phyloP scores from a whole-genome alignment of 2,797 vertebrate species.

The Bryconaethiops microstoma region DNA sequence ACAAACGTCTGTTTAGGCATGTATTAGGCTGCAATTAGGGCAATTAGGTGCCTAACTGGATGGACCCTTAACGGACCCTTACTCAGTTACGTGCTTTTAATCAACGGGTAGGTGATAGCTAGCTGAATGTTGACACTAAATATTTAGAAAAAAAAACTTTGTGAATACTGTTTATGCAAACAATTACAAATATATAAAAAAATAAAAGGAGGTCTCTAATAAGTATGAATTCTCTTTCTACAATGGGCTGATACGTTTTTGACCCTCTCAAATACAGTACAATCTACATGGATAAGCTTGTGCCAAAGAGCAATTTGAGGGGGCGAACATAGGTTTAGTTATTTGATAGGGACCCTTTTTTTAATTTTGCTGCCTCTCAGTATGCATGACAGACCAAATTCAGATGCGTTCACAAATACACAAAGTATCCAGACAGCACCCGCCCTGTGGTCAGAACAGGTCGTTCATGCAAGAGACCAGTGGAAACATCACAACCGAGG shows the following conservation, averaged over 20 bases:
- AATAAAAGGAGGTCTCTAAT: not conserved
- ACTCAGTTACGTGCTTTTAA: not conserved
- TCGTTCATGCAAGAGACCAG: conserved; percentile 16
- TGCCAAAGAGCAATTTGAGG: not conserved
- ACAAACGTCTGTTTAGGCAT: not conserved
- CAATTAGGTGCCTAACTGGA: not conserved
- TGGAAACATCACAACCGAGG: not conserved
- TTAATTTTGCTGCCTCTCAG: not conserved
- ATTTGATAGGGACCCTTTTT: not conserved
- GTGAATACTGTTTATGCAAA: not conserved
- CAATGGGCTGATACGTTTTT: not conserved
- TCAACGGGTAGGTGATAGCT: conserved; percentile 2
- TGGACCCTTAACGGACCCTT: not conserved
- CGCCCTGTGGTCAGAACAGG: conserved; percentile 3
- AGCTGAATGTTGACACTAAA: not conserved
- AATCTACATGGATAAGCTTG: not conserved
- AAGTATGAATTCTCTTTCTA: no score
- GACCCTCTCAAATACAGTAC: not conserved
- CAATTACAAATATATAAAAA: not conserved
- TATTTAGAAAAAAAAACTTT: not conserved
- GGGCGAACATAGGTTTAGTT: not conserved
- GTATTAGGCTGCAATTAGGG: not conserved
- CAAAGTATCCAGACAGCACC: conserved; percentile 3
- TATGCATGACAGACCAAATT: not conserved
- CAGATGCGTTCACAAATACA: conserved; percentile 1